A percentile compares a stretch with the other conserved stretches of the same genome.
phyloP scores from a whole-genome alignment of 2,797 vertebrate species.

The Typhlichthys subterraneus region DNA sequence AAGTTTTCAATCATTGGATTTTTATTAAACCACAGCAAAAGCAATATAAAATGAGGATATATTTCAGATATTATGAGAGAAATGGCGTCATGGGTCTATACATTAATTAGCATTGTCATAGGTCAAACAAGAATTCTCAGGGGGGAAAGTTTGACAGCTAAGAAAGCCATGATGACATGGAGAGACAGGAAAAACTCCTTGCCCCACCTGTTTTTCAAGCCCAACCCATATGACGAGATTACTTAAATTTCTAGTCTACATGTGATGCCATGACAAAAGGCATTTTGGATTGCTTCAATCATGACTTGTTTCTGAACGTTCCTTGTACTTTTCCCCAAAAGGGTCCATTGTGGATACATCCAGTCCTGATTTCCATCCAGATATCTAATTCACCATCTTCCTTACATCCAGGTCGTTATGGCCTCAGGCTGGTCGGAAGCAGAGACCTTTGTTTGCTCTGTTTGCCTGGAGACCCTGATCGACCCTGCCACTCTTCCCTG shows the following conservation, averaged over 20 bases:
- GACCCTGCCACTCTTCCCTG: constrained; percentile 80
- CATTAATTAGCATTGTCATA: neutral
- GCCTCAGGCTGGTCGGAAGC: constrained; percentile 71
- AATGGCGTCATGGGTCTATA: neutral
- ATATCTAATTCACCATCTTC: neutral
- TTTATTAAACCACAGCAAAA: neutral
- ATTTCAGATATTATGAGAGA: neutral
- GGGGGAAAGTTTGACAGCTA: neutral
- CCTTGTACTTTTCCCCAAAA: neutral
- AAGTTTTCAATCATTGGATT: constrained; percentile 6
- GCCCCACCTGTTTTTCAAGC: constrained; percentile 70
- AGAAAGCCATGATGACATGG: constrained; percentile 15
- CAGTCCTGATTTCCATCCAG: neutral
- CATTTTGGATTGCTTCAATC: constrained; percentile 32
- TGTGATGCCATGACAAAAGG: constrained; percentile 36
- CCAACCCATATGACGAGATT: constrained; percentile 36
- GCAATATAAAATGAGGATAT: too few species aligned
- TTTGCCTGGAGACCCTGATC: constrained; percentile 78
- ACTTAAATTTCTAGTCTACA: constrained; percentile 41
- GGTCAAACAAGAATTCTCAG: neutral
- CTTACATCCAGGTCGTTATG: constrained; percentile 38
- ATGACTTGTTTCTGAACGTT: neutral
- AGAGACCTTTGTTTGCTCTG: constrained; percentile 74
- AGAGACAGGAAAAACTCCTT: constrained; percentile 39
- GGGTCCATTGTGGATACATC: neutral